A percentile compares a stretch with the other conserved stretches of the same genome.
phyloP scores from a whole-genome alignment of 2,797 vertebrate genomes.

The Thunnus albacares region DNA sequence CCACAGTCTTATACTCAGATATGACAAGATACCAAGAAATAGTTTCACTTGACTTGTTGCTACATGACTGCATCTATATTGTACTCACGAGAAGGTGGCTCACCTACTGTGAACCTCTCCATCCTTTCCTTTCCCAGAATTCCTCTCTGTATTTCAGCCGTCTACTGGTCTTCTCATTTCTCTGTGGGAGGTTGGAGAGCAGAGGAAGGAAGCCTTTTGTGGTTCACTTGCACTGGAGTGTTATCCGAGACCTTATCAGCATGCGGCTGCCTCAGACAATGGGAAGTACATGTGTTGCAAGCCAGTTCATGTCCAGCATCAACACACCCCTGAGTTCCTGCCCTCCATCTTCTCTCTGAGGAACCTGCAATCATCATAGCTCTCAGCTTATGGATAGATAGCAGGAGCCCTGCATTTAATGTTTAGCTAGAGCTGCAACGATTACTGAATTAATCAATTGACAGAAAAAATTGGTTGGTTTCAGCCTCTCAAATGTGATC shows the following conservation, averaged over 20 bases:
- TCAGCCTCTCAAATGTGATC: too few species aligned
- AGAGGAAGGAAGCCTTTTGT: conserved; percentile 68
- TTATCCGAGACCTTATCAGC: conserved; percentile 74
- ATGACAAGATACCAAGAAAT: conserved; percentile 23
- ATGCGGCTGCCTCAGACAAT: conserved; percentile 68
- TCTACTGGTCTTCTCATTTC: conserved; percentile 67
- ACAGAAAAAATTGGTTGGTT: too few species aligned
- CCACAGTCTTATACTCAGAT: neutral
- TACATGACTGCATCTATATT: conserved; percentile 33
- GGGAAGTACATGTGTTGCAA: conserved; percentile 65
- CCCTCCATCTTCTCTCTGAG: conserved; percentile 15
- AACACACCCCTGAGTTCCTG: conserved; percentile 6
- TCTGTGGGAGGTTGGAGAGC: conserved; percentile 69
- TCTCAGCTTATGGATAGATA: conserved; percentile 16
- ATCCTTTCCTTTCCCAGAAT: conserved; percentile 59
- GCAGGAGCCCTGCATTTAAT: conserved; percentile 1
- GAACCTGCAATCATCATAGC: conserved; percentile 27
- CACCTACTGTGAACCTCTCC: conserved; percentile 41
- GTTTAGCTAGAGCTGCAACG: neutral
- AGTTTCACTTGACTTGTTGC: conserved; percentile 27
- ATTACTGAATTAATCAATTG: too few species aligned
- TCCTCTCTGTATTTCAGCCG: conserved; percentile 61
- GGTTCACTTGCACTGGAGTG: conserved; percentile 70
- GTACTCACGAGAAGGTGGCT: conserved; percentile 18
- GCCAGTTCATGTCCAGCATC: conserved; percentile 52